Conservation (phyloP, 2,888 invertebrate species). For the Boloria euphrosyne region DNA sequence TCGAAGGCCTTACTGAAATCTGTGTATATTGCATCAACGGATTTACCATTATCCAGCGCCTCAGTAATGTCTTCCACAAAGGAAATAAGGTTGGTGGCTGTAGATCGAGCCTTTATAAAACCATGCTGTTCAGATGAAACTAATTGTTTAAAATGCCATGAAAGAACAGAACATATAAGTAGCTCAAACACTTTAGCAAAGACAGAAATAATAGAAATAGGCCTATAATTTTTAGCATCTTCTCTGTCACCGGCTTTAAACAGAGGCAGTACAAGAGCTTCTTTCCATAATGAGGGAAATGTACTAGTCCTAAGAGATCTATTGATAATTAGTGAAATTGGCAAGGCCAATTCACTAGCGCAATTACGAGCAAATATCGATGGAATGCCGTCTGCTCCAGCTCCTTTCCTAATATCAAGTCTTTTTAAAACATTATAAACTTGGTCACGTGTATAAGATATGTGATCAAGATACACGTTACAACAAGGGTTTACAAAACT, state of each 20-base stretch:
- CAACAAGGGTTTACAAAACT: no score
- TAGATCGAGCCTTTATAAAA: not conserved
- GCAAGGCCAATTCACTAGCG: not conserved
- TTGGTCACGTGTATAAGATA: no score
- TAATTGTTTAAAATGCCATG: not conserved
- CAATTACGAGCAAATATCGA: slow-evolving; percentile 28
- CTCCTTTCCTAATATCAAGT: slow-evolving; percentile 16
- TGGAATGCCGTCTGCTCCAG: slow-evolving; percentile 34
- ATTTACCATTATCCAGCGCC: no score
- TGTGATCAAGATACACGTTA: no score
- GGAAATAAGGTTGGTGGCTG: not conserved
- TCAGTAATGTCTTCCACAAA: not conserved
- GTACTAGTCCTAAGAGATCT: not conserved
- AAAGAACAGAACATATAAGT: not conserved
- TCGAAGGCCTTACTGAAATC: no score
- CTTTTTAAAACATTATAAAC: no score
- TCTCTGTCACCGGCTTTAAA: not conserved
- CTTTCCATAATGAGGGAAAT: not conserved
- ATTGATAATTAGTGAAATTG: not conserved
- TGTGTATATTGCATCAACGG: no score
- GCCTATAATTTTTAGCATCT: not conserved
- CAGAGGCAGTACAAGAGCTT: not conserved
- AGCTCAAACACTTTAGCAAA: not conserved
- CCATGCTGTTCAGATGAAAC: not conserved
- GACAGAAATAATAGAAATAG: not conserved